Conservation (phyloP, 2,113 vertebrate species). For the Odocoileus virginianus region DNA sequence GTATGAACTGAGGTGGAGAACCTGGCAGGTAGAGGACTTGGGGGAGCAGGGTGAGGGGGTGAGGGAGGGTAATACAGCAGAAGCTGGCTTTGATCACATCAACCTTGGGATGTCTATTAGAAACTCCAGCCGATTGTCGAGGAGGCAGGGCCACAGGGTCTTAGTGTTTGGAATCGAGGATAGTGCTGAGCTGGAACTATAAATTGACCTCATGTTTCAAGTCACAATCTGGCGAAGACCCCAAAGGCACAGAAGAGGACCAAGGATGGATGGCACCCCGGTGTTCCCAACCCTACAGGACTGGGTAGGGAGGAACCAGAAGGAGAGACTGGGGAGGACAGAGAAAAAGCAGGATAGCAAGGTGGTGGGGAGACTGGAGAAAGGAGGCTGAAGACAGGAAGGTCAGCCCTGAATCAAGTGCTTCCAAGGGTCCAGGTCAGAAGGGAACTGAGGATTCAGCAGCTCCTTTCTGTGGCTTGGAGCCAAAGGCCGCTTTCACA, state of each 20-base stretch:
- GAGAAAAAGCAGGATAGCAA: not conserved
- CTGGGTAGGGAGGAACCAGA: not conserved
- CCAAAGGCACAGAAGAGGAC: not conserved
- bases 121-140: not conserved
- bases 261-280: not conserved
- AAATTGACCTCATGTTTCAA: not conserved
- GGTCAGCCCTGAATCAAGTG: accelerated
- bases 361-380: accelerated
- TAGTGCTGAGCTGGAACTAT: not conserved
- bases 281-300: too few species aligned
- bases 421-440: not conserved
- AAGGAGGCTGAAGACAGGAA: accelerated
- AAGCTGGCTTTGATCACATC: not conserved
- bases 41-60: accelerated
- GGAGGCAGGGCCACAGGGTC: accelerated
- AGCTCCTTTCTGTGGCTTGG: accelerated
- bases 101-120: not conserved
- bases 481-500: not conserved
- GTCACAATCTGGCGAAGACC: not conserved
- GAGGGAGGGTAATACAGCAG: not conserved
- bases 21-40: not conserved
- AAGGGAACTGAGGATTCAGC: accelerated
- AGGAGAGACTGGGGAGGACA: not conserved
- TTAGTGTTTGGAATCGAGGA: not conserved
- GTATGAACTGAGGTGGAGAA: not conserved